Base-by-base conservation (phyloP, 2,888 invertebrate genomes). In the Heterodera filipjevi region DNA sequence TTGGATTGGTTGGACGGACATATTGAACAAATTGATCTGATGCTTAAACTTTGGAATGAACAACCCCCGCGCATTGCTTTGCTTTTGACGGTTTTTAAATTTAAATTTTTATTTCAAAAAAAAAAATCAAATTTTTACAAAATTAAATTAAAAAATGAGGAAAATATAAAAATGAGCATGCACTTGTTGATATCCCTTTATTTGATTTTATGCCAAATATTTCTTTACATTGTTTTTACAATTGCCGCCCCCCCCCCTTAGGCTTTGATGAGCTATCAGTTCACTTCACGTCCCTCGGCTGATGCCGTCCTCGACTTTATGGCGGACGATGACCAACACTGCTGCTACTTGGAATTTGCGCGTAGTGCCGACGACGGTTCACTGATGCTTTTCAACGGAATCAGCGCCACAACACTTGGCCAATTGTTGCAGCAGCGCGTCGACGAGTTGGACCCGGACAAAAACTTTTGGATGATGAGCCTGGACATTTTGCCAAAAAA, bases 1-100 rank as follows among this genome's bases (percentile, higher is more conserved):
- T 59, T 59, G 59, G 59, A 59, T 59, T 59, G 59, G 59, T 27
- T 59, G n/a, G 59, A 59, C 59, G 59, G 59, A 27, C 59, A 59
- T 12, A 27, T 59, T 27, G 59, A 59, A 6, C 59, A 27, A 59
- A 59, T 59, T 59, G 59, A 59, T 2, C n/a, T 27, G 59, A 19
- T 59, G 10, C 6, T 59, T 22, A n/a, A 27, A 8, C n/a, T 59
- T 10, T 59, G 59, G 59, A 59, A 59, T 59, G 59, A 59, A 59
- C 59, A 59, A 27, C 27, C n/a, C 8, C 59, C 59, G 59, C 59
- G 59, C 59, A 59, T 59, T 2, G n/a, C 59, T 27, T 27, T 59
- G 59, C 59, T 59, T n/a, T 22, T 59, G 12, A 59, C 59, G 59
- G 59, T 59, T 2, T 49, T n/a, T n/a, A n/a, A n/a, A n/a, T n/a